Conservation (phyloP, 2,888 invertebrate species). For the Lycia hirtaria region DNA sequence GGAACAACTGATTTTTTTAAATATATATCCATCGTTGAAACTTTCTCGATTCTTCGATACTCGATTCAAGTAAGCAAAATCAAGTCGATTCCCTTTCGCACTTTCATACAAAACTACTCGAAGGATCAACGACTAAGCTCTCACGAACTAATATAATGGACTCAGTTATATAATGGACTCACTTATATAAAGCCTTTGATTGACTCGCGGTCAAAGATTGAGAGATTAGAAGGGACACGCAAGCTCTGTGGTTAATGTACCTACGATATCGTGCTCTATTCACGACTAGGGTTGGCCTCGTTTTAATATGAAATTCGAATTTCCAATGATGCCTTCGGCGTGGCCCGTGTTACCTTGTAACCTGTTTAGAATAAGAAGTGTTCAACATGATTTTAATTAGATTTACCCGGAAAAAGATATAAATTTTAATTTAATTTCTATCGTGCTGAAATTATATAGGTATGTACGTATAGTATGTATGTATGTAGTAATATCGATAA, state of each 20-base stretch:
- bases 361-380: neutral
- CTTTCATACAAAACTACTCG: conserved; percentile 12
- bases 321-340: neutral
- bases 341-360: neutral
- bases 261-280: conserved; percentile 1
- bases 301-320: neutral
- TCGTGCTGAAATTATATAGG: no score
- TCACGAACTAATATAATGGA: conserved; percentile 29
- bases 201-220: conserved; percentile 26
- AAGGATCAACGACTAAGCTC: conserved; percentile 23
- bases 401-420: no score
- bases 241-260: conserved; percentile 9
- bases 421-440: no score
- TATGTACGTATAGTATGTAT: no score
- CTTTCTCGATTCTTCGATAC: no score
- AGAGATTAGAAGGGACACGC: conserved; percentile 15
- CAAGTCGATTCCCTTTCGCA: conserved; percentile 12
- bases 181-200: conserved; percentile 23
- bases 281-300: neutral
- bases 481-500: no score
- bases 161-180: no score
- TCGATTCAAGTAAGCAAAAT: neutral
- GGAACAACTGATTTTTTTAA: no score
- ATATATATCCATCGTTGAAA: no score
- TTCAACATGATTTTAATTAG: neutral